Percentiles rank a stretch among this genome's conserved stretches.
Evolutionary conservation across 92 coral and sea anemone genomes (phyloP).

Genomic region (Siderastrea radians): DNA sequence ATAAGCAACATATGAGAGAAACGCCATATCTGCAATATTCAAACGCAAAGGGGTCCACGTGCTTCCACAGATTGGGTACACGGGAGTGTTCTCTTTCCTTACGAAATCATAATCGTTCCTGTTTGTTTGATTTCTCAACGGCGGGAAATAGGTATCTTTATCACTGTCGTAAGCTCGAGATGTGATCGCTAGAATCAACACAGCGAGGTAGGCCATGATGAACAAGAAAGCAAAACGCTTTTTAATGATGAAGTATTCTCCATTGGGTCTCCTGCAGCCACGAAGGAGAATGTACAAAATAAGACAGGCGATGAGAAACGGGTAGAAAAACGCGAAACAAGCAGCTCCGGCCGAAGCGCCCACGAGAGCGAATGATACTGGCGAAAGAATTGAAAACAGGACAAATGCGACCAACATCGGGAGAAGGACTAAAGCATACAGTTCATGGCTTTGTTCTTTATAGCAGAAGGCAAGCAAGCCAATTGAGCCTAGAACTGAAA

Average conservation of each 20-base stretch:
- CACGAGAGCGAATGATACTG: slow-evolving; percentile 69
- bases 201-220: slow-evolving; percentile 41
- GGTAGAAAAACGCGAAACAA: slow-evolving; percentile 78
- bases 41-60: slow-evolving; percentile 64
- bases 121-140: slow-evolving; percentile 20
- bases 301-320: slow-evolving; percentile 64
- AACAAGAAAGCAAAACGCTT: slow-evolving; percentile 53
- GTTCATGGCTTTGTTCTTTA: slow-evolving; percentile 46
- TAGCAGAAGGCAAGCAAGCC: slow-evolving; percentile 61
- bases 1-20: slow-evolving; percentile 68
- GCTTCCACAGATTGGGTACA: slow-evolving; percentile 76
- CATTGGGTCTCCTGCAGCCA: slow-evolving; percentile 63
- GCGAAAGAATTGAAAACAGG: slow-evolving; percentile 69
- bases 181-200: slow-evolving; percentile 42
- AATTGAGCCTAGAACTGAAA: slow-evolving; percentile 65
- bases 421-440: slow-evolving; percentile 32
- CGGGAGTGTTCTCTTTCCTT: neutral
- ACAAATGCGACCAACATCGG: slow-evolving; percentile 28
- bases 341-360: slow-evolving; percentile 65
- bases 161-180: slow-evolving; percentile 52
- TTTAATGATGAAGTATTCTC: slow-evolving; percentile 63
- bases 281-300: slow-evolving; percentile 57
- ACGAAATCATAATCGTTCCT: neutral
- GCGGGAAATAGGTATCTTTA: slow-evolving; percentile 61
- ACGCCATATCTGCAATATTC: slow-evolving; percentile 78